phyloP scores from a whole-genome alignment of 1,140 invertebrate genomes.

The Chironomus striatipennis region DNA sequence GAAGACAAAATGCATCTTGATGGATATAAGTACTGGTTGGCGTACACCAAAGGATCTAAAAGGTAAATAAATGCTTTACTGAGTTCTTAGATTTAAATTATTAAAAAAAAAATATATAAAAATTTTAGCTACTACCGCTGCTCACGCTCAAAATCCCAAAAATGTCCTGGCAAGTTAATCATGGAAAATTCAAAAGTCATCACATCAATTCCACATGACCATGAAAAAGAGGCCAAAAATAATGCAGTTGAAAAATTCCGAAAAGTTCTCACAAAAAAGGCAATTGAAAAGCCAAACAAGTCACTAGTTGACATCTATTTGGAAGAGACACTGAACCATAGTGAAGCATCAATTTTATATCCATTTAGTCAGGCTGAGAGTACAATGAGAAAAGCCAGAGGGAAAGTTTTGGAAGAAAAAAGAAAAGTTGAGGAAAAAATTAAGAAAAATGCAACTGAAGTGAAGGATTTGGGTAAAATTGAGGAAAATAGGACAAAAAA shows the following conservation, averaged over 20 bases:
- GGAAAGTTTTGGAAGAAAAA: neutral
- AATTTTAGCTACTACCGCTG: slow-evolving; percentile 26
- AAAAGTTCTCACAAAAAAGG: slow-evolving; percentile 26
- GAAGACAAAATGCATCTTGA: slow-evolving; percentile 29
- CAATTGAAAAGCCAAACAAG: slow-evolving; percentile 24
- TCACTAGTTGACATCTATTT: slow-evolving; percentile 25
- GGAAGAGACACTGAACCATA: slow-evolving; percentile 25
- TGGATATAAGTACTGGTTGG: slow-evolving; percentile 27
- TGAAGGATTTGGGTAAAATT: neutral
- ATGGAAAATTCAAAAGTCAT: slow-evolving; percentile 23
- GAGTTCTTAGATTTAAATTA: neutral
- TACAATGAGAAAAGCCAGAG: slow-evolving; percentile 27
- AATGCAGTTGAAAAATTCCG: slow-evolving; percentile 26
- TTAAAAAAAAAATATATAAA: neutral
- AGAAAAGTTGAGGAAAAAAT: neutral
- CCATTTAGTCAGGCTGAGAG: slow-evolving; percentile 25
- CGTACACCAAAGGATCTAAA: slow-evolving; percentile 25
- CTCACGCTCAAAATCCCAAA: slow-evolving; percentile 24
- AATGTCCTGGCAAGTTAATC: slow-evolving; percentile 25
- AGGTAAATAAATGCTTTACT: neutral
- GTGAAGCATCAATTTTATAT: slow-evolving; percentile 26
- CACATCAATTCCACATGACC: slow-evolving; percentile 23
- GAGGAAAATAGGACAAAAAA: neutral
- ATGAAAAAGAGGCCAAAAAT: slow-evolving; percentile 21
- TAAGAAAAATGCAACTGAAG: neutral